Evolutionary conservation across 2,797 vertebrate species (phyloP).

Genomic region (Stomatorhinus walkeri): DNA sequence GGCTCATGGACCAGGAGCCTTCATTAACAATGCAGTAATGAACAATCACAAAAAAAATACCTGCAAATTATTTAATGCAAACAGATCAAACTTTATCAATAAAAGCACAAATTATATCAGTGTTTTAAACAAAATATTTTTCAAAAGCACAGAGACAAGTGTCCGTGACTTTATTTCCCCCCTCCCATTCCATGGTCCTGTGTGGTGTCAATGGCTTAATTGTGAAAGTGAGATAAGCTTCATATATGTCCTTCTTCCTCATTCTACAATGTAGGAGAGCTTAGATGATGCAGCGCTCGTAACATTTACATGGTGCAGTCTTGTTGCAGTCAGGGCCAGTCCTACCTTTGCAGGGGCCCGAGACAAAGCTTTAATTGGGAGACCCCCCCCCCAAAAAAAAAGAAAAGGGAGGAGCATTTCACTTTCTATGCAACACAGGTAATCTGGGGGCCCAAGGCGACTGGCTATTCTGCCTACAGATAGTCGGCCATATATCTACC

Average conservation of each 20-base stretch:
- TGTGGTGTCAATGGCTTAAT: neutral
- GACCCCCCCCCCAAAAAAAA: neutral
- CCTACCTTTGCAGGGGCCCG: neutral
- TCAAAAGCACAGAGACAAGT: neutral
- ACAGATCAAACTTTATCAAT: neutral
- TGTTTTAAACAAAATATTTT: neutral
- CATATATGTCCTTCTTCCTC: neutral
- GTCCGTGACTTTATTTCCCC: neutral
- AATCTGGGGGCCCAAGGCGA: neutral
- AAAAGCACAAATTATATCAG: neutral
- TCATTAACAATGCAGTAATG: neutral
- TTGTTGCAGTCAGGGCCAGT: neutral
- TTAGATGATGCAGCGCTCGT: neutral
- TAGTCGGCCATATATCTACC: neutral
- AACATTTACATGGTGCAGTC: neutral
- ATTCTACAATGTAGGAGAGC: neutral
- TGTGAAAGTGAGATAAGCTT: slow-evolving; percentile 2
- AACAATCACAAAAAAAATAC: neutral
- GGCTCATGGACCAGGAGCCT: neutral
- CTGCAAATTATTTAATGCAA: neutral
- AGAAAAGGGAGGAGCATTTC: neutral
- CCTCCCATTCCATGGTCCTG: neutral
- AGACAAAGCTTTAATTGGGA: neutral
- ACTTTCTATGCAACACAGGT: neutral
- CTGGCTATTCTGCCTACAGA: neutral